Evolutionary conservation across 1,140 invertebrate species (phyloP).

Genomic region (Onthophagus taurus): DNA sequence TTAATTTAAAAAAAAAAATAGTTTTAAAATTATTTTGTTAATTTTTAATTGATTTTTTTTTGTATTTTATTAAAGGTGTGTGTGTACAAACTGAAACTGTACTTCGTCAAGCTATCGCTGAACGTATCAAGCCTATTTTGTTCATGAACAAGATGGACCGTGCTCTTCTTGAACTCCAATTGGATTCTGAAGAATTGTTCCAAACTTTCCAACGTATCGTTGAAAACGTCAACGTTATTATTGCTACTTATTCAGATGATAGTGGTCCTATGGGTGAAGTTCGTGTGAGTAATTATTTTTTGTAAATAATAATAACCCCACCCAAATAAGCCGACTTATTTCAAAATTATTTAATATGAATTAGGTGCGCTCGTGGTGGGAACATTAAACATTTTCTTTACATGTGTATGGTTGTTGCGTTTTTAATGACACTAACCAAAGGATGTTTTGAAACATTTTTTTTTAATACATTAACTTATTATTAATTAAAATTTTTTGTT

Average conservation of each 20-base stretch:
- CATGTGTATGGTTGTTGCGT: too few relatives aligned
- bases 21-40: not conserved
- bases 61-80: constrained; percentile 61
- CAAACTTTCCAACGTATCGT: constrained; percentile 99
- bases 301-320: too few relatives aligned
- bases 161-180: constrained; percentile 88
- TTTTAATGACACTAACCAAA: too few relatives aligned
- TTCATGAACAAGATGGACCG: constrained; percentile 99
- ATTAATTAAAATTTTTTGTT: not conserved
- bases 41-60: not conserved
- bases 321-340: too few relatives aligned
- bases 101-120: constrained; percentile 95
- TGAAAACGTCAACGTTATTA: constrained; percentile 99
- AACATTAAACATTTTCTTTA: too few relatives aligned
- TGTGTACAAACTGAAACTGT: constrained; percentile 99
- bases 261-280: constrained; percentile 98
- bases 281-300: constrained; percentile 48
- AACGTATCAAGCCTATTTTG: constrained; percentile 96
- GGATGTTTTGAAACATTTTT: not conserved
- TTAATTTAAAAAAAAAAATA: constrained; percentile 6
- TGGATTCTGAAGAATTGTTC: constrained; percentile 94
- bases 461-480: not conserved
- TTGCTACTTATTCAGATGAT: constrained; percentile 97
- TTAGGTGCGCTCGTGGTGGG: too few relatives aligned
- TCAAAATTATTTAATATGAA: too few relatives aligned